A percentile compares a stretch with the other conserved stretches of the same genome.
phyloP scores from a whole-genome alignment of 2,113 vertebrate genomes.

The Brachyhypopomus gauderio region DNA sequence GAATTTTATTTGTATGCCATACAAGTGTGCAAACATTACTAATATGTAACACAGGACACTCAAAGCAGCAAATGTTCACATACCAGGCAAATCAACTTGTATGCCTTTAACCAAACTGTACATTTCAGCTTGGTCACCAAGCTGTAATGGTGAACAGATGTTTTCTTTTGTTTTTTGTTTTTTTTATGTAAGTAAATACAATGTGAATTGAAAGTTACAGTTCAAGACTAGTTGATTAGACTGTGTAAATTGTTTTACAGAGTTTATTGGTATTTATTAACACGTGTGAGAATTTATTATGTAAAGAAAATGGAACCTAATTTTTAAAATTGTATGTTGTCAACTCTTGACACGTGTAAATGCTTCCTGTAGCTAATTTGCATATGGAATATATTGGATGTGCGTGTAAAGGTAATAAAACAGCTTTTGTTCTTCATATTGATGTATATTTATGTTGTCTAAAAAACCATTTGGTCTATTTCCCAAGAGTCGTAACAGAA shows the following conservation, averaged over 20 bases:
- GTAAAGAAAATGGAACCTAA: constrained; percentile 79
- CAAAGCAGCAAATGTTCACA: constrained; percentile 45
- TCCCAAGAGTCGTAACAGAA: too few relatives aligned
- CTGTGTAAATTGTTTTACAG: constrained; percentile 71
- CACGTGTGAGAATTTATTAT: constrained; percentile 79
- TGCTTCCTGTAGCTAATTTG: constrained; percentile 76
- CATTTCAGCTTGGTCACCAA: constrained; percentile 52
- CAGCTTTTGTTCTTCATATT: constrained; percentile 64
- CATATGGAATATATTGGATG: constrained; percentile 74
- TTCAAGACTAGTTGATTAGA: constrained; percentile 67
- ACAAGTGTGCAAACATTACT: constrained; percentile 34
- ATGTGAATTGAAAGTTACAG: constrained; percentile 66
- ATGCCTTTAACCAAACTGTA: constrained; percentile 55
- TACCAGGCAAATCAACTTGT: constrained; percentile 43
- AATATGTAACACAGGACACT: constrained; percentile 13
- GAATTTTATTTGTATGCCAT: constrained; percentile 54
- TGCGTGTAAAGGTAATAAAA: constrained; percentile 78
- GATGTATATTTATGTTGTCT: neutral
- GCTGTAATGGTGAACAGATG: constrained; percentile 56
- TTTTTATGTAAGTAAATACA: constrained; percentile 51
- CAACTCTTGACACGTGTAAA: constrained; percentile 71
- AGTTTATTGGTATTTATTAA: constrained; percentile 84
- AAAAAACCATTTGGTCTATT: neutral
- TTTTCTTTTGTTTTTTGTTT: too few relatives aligned
- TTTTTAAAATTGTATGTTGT: constrained; percentile 74